Conservation (phyloP, 1,140 invertebrate species). For the Doryteuthis pealeii region DNA sequence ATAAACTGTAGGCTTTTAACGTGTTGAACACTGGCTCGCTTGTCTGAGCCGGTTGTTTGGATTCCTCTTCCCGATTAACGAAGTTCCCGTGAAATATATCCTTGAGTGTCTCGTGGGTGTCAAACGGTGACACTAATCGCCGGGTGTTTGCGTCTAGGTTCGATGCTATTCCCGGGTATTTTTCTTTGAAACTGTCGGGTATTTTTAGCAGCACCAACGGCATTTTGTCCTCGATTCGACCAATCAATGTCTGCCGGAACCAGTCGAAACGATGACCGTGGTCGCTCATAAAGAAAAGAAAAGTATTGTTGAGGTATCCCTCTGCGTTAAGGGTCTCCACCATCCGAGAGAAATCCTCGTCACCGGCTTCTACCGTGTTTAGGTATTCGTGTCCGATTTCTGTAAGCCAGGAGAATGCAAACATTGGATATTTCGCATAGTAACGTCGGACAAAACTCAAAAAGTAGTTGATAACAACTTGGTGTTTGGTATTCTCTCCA, state of each 20-base stretch:
- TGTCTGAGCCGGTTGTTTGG: not conserved
- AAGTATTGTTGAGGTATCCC: slow-evolving; percentile 18
- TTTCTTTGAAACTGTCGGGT: slow-evolving; percentile 18
- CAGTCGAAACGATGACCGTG: slow-evolving; percentile 26
- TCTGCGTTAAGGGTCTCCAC: slow-evolving; percentile 27
- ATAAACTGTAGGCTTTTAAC: not conserved
- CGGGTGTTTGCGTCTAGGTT: slow-evolving; percentile 23
- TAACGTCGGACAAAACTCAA: slow-evolving; percentile 4
- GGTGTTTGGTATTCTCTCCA: not conserved
- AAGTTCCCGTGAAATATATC: slow-evolving; percentile 17
- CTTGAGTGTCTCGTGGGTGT: slow-evolving; percentile 23
- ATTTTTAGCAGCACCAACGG: slow-evolving; percentile 24
- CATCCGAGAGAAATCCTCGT: slow-evolving; percentile 39
- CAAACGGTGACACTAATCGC: slow-evolving; percentile 19
- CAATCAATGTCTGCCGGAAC: slow-evolving; percentile 22
- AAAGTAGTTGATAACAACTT: not conserved
- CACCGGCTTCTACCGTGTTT: slow-evolving; percentile 18
- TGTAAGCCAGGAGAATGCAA: slow-evolving; percentile 23
- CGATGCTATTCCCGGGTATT: slow-evolving; percentile 14
- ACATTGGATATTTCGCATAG: not conserved
- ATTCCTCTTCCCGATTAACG: not conserved
- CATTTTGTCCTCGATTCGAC: slow-evolving; percentile 27
- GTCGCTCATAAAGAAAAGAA: slow-evolving; percentile 28
- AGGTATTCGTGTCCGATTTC: slow-evolving; percentile 25
- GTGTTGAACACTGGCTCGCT: not conserved